Evolutionary conservation across 1,140 invertebrate genomes (phyloP).

Genomic region (Neelides sp.): DNA sequence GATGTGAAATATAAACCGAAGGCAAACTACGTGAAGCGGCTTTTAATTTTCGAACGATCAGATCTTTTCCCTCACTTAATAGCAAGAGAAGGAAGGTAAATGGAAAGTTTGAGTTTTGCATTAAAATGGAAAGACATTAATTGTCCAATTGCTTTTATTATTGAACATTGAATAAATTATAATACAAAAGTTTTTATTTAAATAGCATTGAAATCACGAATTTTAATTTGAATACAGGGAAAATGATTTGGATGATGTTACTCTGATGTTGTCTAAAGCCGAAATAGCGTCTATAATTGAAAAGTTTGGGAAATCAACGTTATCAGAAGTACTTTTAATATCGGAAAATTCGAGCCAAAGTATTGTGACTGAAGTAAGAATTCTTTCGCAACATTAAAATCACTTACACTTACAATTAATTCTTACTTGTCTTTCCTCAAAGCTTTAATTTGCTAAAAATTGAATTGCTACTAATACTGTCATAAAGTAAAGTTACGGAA

Average conservation of each 20-base stretch:
- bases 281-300: not conserved
- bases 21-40: not conserved
- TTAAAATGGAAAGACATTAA: not conserved
- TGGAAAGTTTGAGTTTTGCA: too few species aligned
- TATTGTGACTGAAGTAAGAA: conserved; percentile 9
- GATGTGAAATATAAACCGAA: not conserved
- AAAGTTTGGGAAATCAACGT: conserved; percentile 10
- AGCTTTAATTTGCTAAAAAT: not conserved
- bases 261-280: conserved; percentile 11
- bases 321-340: conserved; percentile 22
- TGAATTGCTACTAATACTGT: not conserved
- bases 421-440: not conserved
- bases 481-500: not conserved
- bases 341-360: conserved; percentile 6
- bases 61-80: not conserved
- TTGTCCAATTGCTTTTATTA: not conserved
- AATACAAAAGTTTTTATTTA: not conserved
- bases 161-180: too few species aligned
- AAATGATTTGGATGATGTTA: conserved; percentile 25
- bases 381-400: not conserved
- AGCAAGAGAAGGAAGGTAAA: too few species aligned
- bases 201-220: not conserved
- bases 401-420: conserved; percentile 2
- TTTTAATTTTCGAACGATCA: not conserved
- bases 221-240: conserved; percentile 11